Conservation (phyloP, 2,888 invertebrate genomes). For the Protodeltote pygarga region DNA sequence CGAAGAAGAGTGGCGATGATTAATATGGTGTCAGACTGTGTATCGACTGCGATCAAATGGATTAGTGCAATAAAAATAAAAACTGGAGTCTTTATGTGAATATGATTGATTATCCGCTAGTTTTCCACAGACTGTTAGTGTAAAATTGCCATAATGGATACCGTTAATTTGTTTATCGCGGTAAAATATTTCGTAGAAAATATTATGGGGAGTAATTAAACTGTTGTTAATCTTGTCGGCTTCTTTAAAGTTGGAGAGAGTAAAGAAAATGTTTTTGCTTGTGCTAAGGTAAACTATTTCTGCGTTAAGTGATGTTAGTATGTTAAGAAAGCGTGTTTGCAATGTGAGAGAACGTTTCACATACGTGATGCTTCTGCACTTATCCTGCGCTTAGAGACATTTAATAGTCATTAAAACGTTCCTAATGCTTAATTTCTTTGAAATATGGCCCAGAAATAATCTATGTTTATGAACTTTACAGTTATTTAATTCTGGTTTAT, state of each 20-base stretch:
- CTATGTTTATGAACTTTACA: too few relatives aligned
- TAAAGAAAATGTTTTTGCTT: constrained; percentile 39
- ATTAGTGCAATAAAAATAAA: constrained; percentile 28
- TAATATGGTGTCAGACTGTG: constrained; percentile 40
- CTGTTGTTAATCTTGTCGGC: constrained; percentile 15
- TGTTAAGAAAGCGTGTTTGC: constrained; percentile 67
- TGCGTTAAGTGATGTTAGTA: constrained; percentile 58
- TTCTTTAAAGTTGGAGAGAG: constrained; percentile 29
- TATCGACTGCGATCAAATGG: constrained; percentile 30
- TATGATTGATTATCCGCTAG: constrained; percentile 24
- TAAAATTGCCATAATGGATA: constrained; percentile 17
- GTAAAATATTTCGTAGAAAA: constrained; percentile 12
- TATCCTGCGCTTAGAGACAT: constrained; percentile 43
- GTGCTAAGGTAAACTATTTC: constrained; percentile 55
- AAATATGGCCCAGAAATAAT: too few relatives aligned
- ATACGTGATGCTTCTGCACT: constrained; percentile 36
- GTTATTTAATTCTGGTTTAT: too few relatives aligned
- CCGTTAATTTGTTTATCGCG: constrained; percentile 22
- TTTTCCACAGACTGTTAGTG: constrained; percentile 9
- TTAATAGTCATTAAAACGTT: constrained; percentile 7
- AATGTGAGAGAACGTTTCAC: constrained; percentile 48
- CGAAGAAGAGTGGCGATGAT: constrained; percentile 34
- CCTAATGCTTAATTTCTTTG: constrained; percentile 8
- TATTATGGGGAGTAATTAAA: constrained; percentile 17
- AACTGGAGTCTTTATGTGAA: constrained; percentile 7